Conservation (phyloP, 2,888 invertebrate genomes). For the Cantharis nigra region DNA sequence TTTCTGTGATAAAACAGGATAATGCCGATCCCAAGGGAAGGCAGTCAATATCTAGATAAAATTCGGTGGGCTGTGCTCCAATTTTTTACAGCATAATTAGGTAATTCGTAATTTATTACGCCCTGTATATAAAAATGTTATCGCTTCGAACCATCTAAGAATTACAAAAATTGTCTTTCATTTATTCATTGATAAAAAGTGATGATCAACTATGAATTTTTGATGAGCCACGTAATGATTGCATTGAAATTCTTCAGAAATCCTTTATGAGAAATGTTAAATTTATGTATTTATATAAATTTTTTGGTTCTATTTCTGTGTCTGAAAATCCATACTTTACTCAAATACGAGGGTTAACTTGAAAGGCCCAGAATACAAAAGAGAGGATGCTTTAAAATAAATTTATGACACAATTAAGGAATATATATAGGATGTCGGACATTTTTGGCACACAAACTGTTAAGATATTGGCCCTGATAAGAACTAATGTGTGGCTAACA, state of each 20-base stretch:
- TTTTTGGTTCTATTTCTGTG: background rate
- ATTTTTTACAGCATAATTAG: background rate
- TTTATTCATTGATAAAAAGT: conserved; percentile 1
- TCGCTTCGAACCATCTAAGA: background rate
- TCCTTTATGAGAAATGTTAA: background rate
- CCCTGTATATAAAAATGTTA: background rate
- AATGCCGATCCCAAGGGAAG: background rate
- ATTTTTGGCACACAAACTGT: background rate
- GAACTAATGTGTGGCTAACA: background rate
- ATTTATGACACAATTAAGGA: background rate
- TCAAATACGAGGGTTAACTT: background rate
- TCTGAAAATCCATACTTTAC: background rate
- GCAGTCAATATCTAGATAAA: background rate
- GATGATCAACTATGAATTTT: conserved; percentile 1
- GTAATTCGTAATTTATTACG: background rate
- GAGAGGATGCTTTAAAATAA: background rate
- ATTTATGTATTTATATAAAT: background rate
- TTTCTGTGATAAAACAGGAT: background rate
- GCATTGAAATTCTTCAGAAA: background rate
- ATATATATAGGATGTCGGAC: background rate
- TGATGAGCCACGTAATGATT: background rate
- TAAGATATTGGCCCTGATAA: background rate
- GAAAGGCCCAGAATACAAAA: background rate
- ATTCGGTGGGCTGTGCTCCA: background rate
- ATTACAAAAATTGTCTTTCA: background rate